Evolutionary conservation across 2,797 vertebrate species (phyloP), one percentile per base, ranked within the genome.

Genomic region (Babyrousa celebensis): DNA sequence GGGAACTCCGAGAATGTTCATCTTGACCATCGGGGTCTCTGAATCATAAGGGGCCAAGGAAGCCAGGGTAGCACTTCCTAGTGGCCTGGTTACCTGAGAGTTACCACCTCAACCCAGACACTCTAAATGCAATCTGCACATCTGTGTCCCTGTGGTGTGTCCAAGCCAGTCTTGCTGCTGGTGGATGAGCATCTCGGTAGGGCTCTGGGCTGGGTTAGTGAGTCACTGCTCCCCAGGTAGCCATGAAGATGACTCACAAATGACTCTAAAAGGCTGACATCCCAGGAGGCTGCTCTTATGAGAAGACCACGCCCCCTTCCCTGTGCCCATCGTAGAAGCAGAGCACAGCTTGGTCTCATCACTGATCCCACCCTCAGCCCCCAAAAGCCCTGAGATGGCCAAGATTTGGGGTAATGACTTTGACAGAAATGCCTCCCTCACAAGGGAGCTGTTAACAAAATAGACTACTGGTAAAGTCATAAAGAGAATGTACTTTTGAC

Each of bases 221-320:
- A 82, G 15, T 40, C 56, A 12, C 48, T 11, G 7, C 20, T 27
- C 25, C 58, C 56, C 1, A 65, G 80, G 15, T 0, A 63, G 67
- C 2, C 2, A 9, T 0, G 16, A 17, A 48, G 72, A 25, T 20
- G 56, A 1, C 0, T 36, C 11, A 21, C 54, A 60, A 12, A 25
- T 10, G 16, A 1, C 14, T 40, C 32, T 48, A n/a, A 60, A 54
- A 29, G 68, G 3, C 4, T 15, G 20, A 32, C 17, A 15, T 3
- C 14, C 40, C 9, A 12, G 32, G 25, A 68, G n/a, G 68, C 20
- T 40, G 65, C 27, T 92, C n/a, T 77, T 68, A 40, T 20, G 23
- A 77, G 16, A 80, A 91, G 48, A 62, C 14, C 32, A 29, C 0
- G 2, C 5, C 43, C 65, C 36, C 74, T 63, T 79, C 60, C 63